Percentiles rank a stretch among this genome's conserved stretches.
phyloP scores from a whole-genome alignment of 1,140 invertebrate species.

The Sitophilus oryzae region DNA sequence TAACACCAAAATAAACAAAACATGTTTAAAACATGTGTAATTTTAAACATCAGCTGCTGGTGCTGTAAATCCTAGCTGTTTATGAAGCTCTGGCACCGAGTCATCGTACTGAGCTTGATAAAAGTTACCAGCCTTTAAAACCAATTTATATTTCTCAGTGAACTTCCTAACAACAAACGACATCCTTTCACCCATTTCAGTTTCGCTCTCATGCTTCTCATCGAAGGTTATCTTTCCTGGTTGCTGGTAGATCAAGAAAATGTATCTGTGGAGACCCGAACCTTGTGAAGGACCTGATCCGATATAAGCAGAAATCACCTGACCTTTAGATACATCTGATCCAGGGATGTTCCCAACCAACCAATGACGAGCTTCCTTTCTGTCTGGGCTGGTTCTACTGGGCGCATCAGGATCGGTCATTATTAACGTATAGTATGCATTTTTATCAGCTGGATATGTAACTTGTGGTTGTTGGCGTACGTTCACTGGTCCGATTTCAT shows the following conservation, averaged over 20 bases:
- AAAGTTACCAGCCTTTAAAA: slow-evolving; percentile 83
- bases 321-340: slow-evolving; percentile 62
- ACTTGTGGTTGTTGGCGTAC: slow-evolving; percentile 64
- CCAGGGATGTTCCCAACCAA: slow-evolving; percentile 86
- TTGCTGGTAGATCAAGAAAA: slow-evolving; percentile 84
- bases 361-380: slow-evolving; percentile 89
- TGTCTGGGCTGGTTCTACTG: slow-evolving; percentile 67
- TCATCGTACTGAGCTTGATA: slow-evolving; percentile 82
- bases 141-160: slow-evolving; percentile 76
- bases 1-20: no score
- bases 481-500: slow-evolving; percentile 69
- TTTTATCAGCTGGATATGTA: slow-evolving; percentile 54
- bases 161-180: slow-evolving; percentile 77
- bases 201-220: slow-evolving; percentile 54
- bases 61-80: slow-evolving; percentile 56
- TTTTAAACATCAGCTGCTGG: no score
- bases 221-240: slow-evolving; percentile 61
- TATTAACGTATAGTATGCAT: slow-evolving; percentile 67
- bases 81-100: slow-evolving; percentile 66
- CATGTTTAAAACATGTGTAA: no score
- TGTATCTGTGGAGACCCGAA: slow-evolving; percentile 83
- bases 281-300: slow-evolving; percentile 79
- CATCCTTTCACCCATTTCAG: slow-evolving; percentile 19
- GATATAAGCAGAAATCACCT: slow-evolving; percentile 66
- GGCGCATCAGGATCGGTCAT: slow-evolving; percentile 89